Percentiles rank a stretch among this genome's conserved stretches.
These are phyloP conservation scores for Augiades crinisus DNA, from an alignment of 2,888 invertebrate genomes.

Conservation along the genomic window DNA sequence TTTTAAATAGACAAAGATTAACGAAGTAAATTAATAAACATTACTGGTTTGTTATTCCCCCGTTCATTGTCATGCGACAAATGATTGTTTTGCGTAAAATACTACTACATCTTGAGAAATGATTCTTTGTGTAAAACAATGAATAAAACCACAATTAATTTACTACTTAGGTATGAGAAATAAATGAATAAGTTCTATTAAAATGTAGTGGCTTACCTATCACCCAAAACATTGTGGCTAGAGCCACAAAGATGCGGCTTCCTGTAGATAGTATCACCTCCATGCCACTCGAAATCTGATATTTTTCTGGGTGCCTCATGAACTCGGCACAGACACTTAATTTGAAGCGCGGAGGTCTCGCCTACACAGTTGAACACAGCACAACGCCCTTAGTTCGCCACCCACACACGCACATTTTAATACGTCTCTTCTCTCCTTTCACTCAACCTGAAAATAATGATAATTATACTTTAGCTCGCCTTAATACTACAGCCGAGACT, in stretches of 20 bases:
- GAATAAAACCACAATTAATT: background rate
- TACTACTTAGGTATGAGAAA: too few species aligned
- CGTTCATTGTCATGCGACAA: background rate
- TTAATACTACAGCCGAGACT: background rate
- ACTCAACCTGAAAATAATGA: conserved; percentile 49
- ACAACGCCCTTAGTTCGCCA: conserved; percentile 51
- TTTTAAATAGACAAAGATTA: conserved; percentile 20
- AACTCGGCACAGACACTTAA: conserved; percentile 13
- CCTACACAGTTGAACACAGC: conserved; percentile 31
- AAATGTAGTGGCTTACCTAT: conserved; percentile 58
- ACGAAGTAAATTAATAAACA: conserved; percentile 9
- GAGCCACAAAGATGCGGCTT: conserved; percentile 72
- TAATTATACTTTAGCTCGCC: conserved; percentile 6
- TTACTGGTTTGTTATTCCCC: background rate
- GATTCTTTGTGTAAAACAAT: background rate
- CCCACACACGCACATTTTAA: conserved; percentile 55
- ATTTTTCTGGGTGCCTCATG: conserved; percentile 14
- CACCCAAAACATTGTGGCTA: conserved; percentile 71
- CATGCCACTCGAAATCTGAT: conserved; percentile 58
- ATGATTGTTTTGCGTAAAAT: background rate
- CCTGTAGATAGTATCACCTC: conserved; percentile 61
- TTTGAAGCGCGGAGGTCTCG: conserved; percentile 29
- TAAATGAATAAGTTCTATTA: too few species aligned
- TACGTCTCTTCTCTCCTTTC: conserved; percentile 32
- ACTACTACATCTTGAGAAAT: too few species aligned